Base-by-base conservation (phyloP, 2,113 vertebrate genomes). In the Upupa epops region DNA sequence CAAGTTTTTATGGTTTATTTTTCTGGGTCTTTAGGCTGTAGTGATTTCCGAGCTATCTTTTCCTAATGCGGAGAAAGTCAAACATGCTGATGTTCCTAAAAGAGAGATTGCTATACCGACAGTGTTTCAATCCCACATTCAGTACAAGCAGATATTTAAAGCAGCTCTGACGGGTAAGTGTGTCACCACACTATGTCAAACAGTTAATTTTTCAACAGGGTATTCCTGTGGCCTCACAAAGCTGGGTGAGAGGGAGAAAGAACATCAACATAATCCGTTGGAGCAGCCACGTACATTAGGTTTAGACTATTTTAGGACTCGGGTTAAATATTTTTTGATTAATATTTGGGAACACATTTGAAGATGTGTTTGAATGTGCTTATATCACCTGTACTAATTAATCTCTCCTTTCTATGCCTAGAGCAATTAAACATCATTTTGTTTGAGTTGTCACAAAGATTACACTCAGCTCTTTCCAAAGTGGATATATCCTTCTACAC, bases 401-500 rank as follows among this genome's bases (percentile, higher is more conserved):
- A 10, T 60, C 15, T 61, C 61, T 94, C 58, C 24, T 73, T 46
- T 63, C 58, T 59, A 6, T 24, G 8, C 76, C 51, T 80, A 98
- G 98, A 98, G 74, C 98, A 98, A 92, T 85, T 98, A 93, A 98
- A 98, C 79, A 93, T 98, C 70, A 40, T 98, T 93, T 89, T 98
- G 6, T 98, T 97, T 90, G 97, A 94, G 17, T 4, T 97, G 89
- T 97, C 98, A 4, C 97, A 97, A 75, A 97, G 93, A 18, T 63
- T 98, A 26, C 95, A 98, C 92, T 92, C 68, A 54, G 97, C 97
- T 80, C 97, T 98, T 63, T 97, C 95, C 13, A 97, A 97, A 94
- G 97, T 97, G 82, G 97, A 98, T 84, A 83, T 96, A 32, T 96
- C 97, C 3, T 97, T 96, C 89, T 97, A 97, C 58, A 95, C 93